Evolutionary conservation across 2,888 invertebrate species (phyloP).

Genomic region (Oscheius sp.): DNA sequence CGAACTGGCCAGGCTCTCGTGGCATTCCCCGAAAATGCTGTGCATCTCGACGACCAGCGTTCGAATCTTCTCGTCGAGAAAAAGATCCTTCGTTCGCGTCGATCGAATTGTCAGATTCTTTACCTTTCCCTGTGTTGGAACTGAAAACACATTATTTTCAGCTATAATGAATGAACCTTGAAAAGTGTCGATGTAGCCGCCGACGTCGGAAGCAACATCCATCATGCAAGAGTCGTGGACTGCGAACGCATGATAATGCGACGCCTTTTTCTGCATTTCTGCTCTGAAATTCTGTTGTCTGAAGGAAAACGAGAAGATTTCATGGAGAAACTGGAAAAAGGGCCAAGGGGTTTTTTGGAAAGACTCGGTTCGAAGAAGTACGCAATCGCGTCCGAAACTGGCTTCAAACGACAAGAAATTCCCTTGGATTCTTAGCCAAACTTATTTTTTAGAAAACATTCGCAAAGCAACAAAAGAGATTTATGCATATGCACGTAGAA

Average conservation of each 20-base stretch:
- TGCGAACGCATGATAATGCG: slow-evolving; percentile 15
- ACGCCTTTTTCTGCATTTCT: too few relatives aligned
- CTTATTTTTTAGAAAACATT: too few relatives aligned
- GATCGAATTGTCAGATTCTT: neutral
- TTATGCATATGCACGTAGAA: too few relatives aligned
- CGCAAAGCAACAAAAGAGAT: too few relatives aligned
- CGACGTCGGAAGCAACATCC: neutral
- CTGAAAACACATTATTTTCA: neutral
- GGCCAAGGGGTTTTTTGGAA: too few relatives aligned
- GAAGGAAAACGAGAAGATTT: too few relatives aligned
- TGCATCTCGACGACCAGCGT: slow-evolving; percentile 53
- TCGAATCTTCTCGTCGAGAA: slow-evolving; percentile 36
- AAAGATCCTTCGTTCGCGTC: slow-evolving; percentile 8
- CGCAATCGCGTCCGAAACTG: too few relatives aligned
- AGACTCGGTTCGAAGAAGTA: too few relatives aligned
- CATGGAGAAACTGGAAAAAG: too few relatives aligned
- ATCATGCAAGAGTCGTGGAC: slow-evolving; percentile 9
- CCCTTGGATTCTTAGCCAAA: too few relatives aligned
- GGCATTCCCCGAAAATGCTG: slow-evolving; percentile 46
- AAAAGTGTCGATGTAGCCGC: neutral
- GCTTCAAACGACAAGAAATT: too few relatives aligned
- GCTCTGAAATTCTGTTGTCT: too few relatives aligned
- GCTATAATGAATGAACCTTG: neutral
- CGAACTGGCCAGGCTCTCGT: slow-evolving; percentile 29
- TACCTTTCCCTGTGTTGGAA: neutral